Conservation (phyloP, 2,113 vertebrate genomes). For the Toxostoma redivivum region DNA sequence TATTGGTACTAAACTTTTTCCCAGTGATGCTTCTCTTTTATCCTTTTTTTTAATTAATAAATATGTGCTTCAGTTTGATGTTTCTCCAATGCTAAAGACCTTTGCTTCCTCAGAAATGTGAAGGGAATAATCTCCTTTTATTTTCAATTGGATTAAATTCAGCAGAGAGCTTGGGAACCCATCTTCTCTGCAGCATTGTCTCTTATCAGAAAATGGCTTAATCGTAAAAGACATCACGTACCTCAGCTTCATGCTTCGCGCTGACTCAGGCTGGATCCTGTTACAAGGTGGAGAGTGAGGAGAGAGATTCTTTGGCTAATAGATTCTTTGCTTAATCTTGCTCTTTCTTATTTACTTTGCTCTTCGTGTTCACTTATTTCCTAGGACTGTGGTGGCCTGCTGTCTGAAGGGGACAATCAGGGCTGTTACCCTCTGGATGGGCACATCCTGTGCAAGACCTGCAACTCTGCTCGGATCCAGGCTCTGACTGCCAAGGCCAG, state of each 20-base stretch:
- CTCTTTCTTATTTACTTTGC: background rate
- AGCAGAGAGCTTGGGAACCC: background rate
- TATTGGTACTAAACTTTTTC: background rate
- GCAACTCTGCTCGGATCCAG: conserved; percentile 93
- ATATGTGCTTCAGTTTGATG: background rate
- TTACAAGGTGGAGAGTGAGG: background rate
- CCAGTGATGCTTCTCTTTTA: background rate
- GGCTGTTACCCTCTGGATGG: conserved; percentile 98
- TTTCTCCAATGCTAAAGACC: background rate
- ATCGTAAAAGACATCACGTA: background rate
- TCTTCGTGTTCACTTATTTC: background rate
- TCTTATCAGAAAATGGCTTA: conserved; percentile 19
- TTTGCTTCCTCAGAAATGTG: background rate
- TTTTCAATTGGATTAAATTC: conserved; percentile 26
- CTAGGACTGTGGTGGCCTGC: conserved; percentile 91
- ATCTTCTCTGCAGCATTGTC: conserved; percentile 2
- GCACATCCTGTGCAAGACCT: conserved; percentile 96
- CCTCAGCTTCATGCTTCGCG: background rate
- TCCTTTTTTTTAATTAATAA: background rate
- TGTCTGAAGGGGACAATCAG: conserved; percentile 97
- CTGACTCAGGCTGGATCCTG: background rate
- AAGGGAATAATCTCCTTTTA: conserved; percentile 23
- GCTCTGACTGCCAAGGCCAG: conserved; percentile 95
- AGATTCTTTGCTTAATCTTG: background rate
- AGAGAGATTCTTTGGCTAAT: background rate